phyloP scores from a whole-genome alignment of 2,797 vertebrate species.

The Tiaroga cobitis region DNA sequence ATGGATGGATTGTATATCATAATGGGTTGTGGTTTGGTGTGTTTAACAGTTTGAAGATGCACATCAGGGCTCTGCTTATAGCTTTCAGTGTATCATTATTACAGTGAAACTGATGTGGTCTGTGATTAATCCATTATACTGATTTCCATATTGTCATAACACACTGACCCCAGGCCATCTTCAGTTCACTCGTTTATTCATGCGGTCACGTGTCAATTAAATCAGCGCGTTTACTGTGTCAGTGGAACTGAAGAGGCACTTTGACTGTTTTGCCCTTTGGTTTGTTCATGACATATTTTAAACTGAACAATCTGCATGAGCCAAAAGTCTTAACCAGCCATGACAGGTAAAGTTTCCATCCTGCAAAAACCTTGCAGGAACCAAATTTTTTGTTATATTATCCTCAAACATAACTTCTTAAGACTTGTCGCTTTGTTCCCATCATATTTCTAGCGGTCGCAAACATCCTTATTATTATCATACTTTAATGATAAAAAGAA shows the following conservation, averaged over 20 bases:
- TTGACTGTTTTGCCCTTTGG: not conserved
- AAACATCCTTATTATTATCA: too few species aligned
- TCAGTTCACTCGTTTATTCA: not conserved
- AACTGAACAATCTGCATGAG: not conserved
- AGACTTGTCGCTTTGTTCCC: too few species aligned
- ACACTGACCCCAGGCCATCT: not conserved
- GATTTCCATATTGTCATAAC: not conserved
- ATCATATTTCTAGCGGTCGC: too few species aligned
- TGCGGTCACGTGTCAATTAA: not conserved
- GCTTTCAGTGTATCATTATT: not conserved
- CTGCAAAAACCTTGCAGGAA: too few species aligned
- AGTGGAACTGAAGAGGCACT: not conserved
- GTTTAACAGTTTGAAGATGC: conserved; percentile 2
- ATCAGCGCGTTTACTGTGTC: not conserved
- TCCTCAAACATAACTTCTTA: too few species aligned
- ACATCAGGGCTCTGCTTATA: not conserved
- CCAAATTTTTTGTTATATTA: too few species aligned
- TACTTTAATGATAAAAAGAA: too few species aligned
- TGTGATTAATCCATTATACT: not conserved
- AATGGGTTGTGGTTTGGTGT: not conserved
- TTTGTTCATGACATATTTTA: not conserved
- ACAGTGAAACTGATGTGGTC: conserved; percentile 9
- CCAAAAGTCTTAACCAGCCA: not conserved
- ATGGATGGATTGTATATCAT: conserved; percentile 10
- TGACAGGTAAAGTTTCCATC: not conserved